These are phyloP conservation scores for Episyrphus balteatus DNA, from an alignment of 1,140 invertebrate genomes.

Conservation along the genomic window DNA sequence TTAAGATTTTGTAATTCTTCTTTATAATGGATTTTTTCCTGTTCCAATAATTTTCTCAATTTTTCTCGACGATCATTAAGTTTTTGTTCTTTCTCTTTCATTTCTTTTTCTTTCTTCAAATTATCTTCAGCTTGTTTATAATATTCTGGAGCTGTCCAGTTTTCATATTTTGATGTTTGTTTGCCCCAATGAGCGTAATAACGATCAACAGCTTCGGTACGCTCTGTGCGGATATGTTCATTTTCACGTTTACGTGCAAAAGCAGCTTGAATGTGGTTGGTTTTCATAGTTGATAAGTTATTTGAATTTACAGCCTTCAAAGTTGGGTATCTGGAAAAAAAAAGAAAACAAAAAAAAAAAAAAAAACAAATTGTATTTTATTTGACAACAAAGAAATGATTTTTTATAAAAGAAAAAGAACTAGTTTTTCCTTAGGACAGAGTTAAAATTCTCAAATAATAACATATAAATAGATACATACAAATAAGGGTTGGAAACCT, in stretches of 20 bases:
- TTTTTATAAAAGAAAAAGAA: too few species aligned
- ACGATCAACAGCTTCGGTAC: constrained; percentile 22
- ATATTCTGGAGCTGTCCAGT: constrained; percentile 42
- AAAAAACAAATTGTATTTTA: too few species aligned
- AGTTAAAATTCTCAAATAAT: too few species aligned
- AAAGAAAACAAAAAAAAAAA: too few species aligned
- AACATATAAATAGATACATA: too few species aligned
- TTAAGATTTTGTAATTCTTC: constrained; percentile 33
- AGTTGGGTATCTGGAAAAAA: neutral
- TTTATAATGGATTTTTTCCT: constrained; percentile 38
- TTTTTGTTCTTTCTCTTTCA: constrained; percentile 36
- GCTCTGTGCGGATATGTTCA: constrained; percentile 25
- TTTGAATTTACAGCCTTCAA: neutral
- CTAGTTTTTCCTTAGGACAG: too few species aligned
- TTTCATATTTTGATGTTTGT: constrained; percentile 32
- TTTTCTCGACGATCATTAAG: constrained; percentile 37
- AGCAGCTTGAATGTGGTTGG: constrained; percentile 21
- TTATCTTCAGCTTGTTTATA: constrained; percentile 38
- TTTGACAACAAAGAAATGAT: too few species aligned
- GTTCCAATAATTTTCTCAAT: constrained; percentile 40
- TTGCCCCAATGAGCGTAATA: constrained; percentile 34
- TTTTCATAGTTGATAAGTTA: neutral
- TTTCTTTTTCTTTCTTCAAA: constrained; percentile 28
- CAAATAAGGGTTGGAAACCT: too few species aligned
- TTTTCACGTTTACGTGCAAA: constrained; percentile 25